These are phyloP conservation scores for Trissolcus japonicus DNA, from an alignment of 2,888 invertebrate genomes.

Conservation along the genomic window DNA sequence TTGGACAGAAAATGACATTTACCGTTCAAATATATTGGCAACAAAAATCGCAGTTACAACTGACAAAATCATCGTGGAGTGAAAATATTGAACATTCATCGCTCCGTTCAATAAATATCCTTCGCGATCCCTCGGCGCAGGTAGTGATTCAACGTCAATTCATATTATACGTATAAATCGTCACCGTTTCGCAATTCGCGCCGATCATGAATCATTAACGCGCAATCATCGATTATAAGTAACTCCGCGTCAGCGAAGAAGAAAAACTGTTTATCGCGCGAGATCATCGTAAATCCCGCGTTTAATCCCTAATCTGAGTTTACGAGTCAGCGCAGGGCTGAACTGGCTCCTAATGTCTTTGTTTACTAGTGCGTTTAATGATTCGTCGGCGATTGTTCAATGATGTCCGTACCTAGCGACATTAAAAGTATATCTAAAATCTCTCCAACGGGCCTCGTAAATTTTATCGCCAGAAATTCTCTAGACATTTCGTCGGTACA, in stretches of 20 bases:
- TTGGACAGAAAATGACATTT: too few species aligned
- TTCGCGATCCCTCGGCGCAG: background rate
- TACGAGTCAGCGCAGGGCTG: slow-evolving; percentile 5
- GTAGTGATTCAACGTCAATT: slow-evolving; percentile 26
- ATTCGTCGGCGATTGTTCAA: too few species aligned
- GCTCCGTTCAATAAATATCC: slow-evolving; percentile 7
- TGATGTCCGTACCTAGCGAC: too few species aligned
- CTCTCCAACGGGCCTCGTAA: too few species aligned
- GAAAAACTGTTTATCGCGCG: slow-evolving; percentile 17
- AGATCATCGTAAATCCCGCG: slow-evolving; percentile 27
- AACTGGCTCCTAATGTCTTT: too few species aligned
- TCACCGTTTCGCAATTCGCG: slow-evolving; percentile 31
- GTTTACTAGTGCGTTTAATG: too few species aligned
- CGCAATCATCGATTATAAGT: slow-evolving; percentile 33
- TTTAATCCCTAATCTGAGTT: slow-evolving; percentile 26
- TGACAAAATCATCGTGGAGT: background rate
- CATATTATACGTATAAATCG: slow-evolving; percentile 29
- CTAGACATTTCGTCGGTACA: background rate
- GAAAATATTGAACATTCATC: slow-evolving; percentile 1
- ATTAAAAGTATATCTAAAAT: too few species aligned
- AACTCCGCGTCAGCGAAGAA: slow-evolving; percentile 15
- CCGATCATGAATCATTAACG: slow-evolving; percentile 38
- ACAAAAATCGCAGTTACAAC: too few species aligned
- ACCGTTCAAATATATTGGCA: too few species aligned
- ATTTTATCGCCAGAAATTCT: background rate